Evolutionary conservation across 2,113 vertebrate genomes (phyloP).

Genomic region (Planiliza haematocheilus): DNA sequence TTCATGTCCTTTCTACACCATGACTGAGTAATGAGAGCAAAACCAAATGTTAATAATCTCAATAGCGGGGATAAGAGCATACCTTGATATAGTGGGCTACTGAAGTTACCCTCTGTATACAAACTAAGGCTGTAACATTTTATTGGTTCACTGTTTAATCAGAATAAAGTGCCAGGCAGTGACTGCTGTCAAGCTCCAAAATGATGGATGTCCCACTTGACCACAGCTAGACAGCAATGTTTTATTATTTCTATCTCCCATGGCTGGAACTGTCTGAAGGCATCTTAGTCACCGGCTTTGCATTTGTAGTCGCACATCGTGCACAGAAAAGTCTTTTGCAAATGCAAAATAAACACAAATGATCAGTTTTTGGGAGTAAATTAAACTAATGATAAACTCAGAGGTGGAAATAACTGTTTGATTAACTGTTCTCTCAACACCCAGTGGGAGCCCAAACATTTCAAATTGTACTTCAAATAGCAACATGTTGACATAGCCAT

Average conservation of each 20-base stretch:
- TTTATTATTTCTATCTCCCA: constrained; percentile 56
- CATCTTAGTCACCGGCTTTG: constrained; percentile 40
- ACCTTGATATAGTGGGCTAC: constrained; percentile 29
- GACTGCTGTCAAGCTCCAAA: constrained; percentile 37
- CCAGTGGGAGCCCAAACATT: constrained; percentile 18
- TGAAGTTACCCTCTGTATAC: constrained; percentile 38
- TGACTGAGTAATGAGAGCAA: constrained; percentile 28
- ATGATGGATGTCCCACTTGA: constrained; percentile 62
- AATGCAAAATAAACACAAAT: constrained; percentile 8
- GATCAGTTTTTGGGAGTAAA: constrained; percentile 17
- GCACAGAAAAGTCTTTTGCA: constrained; percentile 9
- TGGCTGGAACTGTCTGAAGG: constrained; percentile 28
- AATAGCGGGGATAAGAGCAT: constrained; percentile 39
- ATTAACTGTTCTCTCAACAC: constrained; percentile 7
- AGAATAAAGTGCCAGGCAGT: constrained; percentile 48
- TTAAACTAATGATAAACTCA: constrained; percentile 7
- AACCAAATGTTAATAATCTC: constrained; percentile 29
- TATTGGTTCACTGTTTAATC: constrained; percentile 62
- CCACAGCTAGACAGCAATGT: constrained; percentile 48
- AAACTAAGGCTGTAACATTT: constrained; percentile 36
- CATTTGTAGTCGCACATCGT: not conserved
- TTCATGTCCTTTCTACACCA: not conserved
- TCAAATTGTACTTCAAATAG: constrained; percentile 14
- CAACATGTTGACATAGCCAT: constrained; percentile 8
- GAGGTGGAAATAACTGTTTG: not conserved